These are phyloP conservation scores for Cheilosia pagana DNA, from an alignment of 2,888 invertebrate genomes.

Conservation along the genomic window DNA sequence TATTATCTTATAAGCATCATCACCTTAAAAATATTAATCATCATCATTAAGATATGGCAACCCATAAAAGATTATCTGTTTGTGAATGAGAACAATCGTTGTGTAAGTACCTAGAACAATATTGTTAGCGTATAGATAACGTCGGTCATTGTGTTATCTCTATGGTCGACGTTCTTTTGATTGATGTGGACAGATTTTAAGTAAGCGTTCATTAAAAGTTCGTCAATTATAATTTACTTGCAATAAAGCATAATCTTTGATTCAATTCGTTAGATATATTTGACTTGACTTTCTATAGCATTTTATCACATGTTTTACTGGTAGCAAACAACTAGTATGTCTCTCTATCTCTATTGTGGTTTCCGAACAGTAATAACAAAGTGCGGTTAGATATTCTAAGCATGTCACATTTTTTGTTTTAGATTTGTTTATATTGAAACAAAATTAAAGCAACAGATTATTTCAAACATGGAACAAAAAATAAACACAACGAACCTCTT, in stretches of 20 bases:
- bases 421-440: not conserved
- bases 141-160: not conserved
- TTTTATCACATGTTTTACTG: not conserved
- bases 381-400: not conserved
- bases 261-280: not conserved
- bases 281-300: not conserved
- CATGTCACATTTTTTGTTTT: not conserved
- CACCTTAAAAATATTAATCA: constrained; percentile 13
- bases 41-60: constrained; percentile 28
- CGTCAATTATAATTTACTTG: constrained; percentile 29
- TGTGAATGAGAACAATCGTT: constrained; percentile 38
- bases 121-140: constrained; percentile 32
- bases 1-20: constrained; percentile 18
- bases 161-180: constrained; percentile 6
- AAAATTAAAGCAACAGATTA: not conserved
- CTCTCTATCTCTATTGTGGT: not conserved
- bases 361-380: not conserved
- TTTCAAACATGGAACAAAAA: not conserved
- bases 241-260: not conserved
- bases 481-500: not conserved
- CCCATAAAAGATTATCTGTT: constrained; percentile 32
- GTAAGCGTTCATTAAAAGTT: constrained; percentile 7
- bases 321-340: too few species aligned
- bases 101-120: constrained; percentile 21
- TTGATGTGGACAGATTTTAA: constrained; percentile 27